Percentiles rank a stretch among this genome's conserved stretches.
Evolutionary conservation across 2,888 invertebrate species (phyloP).

Genomic region (Parnassius glacialis): DNA sequence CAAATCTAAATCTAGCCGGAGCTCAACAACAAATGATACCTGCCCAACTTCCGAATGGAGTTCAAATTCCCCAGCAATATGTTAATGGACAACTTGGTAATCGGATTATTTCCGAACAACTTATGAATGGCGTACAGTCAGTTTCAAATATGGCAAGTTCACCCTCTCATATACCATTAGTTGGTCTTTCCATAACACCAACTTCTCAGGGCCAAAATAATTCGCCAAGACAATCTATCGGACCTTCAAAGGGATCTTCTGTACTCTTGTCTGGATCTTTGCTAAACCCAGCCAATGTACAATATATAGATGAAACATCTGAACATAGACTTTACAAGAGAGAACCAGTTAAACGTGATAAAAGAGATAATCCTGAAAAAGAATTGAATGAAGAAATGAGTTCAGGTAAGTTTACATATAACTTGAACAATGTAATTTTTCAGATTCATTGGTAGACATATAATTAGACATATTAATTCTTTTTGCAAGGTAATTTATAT

Average conservation of each 20-base stretch:
- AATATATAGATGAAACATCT: conserved; percentile 80
- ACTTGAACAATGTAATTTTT: no score
- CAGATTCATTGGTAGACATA: no score
- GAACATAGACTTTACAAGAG: conserved; percentile 78
- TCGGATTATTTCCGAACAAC: conserved; percentile 80
- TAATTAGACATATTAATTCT: no score
- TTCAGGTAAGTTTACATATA: conserved; percentile 35
- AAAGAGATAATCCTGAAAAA: conserved; percentile 74
- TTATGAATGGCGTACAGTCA: conserved; percentile 59
- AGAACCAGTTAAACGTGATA: conserved; percentile 66
- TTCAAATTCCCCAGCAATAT: conserved; percentile 79
- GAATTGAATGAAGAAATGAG: conserved; percentile 52
- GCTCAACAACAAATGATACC: conserved; percentile 70
- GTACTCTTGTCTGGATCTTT: conserved; percentile 67
- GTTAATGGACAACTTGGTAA: conserved; percentile 84
- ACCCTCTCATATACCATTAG: conserved; percentile 41
- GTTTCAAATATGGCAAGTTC: conserved; percentile 32
- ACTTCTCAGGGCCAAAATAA: conserved; percentile 43
- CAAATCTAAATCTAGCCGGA: conserved; percentile 76
- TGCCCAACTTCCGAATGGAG: conserved; percentile 68
- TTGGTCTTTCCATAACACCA: conserved; percentile 38
- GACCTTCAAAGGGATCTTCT: conserved; percentile 56
- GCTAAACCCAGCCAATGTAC: conserved; percentile 82
- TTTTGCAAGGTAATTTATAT: no score
- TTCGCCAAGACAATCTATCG: conserved; percentile 44